Conservation (phyloP, 1,140 invertebrate species). For the Nomia melanderi region DNA sequence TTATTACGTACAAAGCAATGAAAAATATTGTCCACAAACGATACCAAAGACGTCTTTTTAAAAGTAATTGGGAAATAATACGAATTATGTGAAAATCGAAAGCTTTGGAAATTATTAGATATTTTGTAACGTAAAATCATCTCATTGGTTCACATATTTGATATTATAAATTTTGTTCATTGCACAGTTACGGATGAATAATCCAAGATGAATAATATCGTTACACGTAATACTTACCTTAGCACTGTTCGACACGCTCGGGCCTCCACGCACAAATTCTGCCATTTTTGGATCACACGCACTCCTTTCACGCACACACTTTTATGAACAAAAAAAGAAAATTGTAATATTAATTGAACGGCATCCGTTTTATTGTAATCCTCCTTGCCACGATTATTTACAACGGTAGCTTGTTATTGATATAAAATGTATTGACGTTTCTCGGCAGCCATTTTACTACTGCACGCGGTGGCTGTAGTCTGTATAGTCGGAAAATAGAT, state of each 20-base stretch:
- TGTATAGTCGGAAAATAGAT: background rate
- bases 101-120: background rate
- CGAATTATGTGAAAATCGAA: background rate
- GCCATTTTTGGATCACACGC: constrained; percentile 78
- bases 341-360: constrained; percentile 54
- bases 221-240: constrained; percentile 78
- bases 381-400: constrained; percentile 65
- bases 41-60: background rate
- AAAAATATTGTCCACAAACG: constrained; percentile 5
- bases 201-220: constrained; percentile 31
- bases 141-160: background rate
- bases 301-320: constrained; percentile 52
- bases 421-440: constrained; percentile 79
- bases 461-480: constrained; percentile 48
- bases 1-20: background rate
- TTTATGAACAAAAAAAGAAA: constrained; percentile 42
- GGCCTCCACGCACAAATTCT: constrained; percentile 83
- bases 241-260: constrained; percentile 79
- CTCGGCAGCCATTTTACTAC: constrained; percentile 76
- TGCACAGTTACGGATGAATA: constrained; percentile 19
- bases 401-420: constrained; percentile 66
- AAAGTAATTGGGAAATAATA: constrained; percentile 9
- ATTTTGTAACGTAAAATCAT: background rate
- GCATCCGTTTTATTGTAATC: constrained; percentile 63
- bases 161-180: background rate